Base-by-base conservation (phyloP, 2,113 vertebrate genomes). In the Bungarus multicinctus region DNA sequence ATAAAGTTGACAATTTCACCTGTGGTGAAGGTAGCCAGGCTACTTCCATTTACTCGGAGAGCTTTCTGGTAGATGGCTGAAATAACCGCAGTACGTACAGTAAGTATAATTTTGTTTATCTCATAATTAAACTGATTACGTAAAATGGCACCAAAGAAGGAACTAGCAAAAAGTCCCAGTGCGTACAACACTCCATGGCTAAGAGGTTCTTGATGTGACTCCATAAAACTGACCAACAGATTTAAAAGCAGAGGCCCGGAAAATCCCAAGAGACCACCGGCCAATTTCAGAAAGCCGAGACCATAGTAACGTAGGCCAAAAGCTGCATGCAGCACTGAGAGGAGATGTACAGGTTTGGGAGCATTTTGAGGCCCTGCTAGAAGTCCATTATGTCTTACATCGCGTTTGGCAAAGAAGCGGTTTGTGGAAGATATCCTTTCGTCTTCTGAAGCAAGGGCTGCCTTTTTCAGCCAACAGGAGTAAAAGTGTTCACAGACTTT, bases 1-100 rank as follows among this genome's bases (percentile, higher is more conserved):
- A 99, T 98, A 16, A 99, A 97, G 97, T 99, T 99, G 92, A 99
- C 98, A 60, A 98, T 98, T 94, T 99, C 99, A 0, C 99, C 99
- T 3, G 97, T 90, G 0, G 98, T 96, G 95, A 98, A 98, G 43
- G 81, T 52, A 0, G 97, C 90, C 86, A 99, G 97, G 69, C 98
- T 98, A 50, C 96, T 95, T 87, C 98, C 94, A 30, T 98, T 97
- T 25, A 99, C 98, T 4, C 94, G 96, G 87, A 99, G 94, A 27
- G 98, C 96, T 96, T 99, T 99, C 88, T 90, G 95, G 81, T 99
- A 99, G 55, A 99, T 96, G 81, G 98, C 95, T 0, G 98, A 98
- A 93, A 99, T 96, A 23, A 99, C 57, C 0, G 98, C 96, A 0
- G 98, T 98, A 11, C 98, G 98, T 2, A 98, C 98, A n/a, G 98